Conservation (phyloP, 2,113 vertebrate species). For the Seriola quinqueradiata region DNA sequence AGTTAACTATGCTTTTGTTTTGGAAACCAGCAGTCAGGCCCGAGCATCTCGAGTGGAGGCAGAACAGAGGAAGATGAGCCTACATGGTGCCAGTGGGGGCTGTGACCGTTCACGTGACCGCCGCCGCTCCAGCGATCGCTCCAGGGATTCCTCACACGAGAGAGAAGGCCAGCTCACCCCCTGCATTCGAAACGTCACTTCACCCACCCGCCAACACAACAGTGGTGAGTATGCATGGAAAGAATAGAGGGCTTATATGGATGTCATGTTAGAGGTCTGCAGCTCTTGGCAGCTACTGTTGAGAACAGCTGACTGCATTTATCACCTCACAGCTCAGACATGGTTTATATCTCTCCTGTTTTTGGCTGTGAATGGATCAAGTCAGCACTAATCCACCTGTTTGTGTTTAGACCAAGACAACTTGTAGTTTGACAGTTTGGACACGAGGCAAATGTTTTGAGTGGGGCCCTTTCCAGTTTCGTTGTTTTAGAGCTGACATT, state of each 20-base stretch:
- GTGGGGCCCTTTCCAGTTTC: background rate
- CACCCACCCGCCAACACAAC: constrained; percentile 95
- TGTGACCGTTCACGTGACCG: constrained; percentile 95
- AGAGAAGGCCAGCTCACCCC: constrained; percentile 97
- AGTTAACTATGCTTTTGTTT: constrained; percentile 44
- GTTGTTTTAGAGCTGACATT: background rate
- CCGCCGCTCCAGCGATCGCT: constrained; percentile 96
- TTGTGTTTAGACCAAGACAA: constrained; percentile 11
- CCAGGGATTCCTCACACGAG: constrained; percentile 97
- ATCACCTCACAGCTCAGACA: constrained; percentile 36
- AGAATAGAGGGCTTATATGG: constrained; percentile 52
- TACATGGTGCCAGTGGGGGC: constrained; percentile 93
- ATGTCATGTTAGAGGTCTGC: constrained; percentile 39
- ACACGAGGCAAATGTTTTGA: background rate
- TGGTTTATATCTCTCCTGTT: constrained; percentile 23
- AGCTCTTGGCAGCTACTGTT: constrained; percentile 35
- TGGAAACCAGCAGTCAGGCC: constrained; percentile 84
- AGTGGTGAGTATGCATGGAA: constrained; percentile 85
- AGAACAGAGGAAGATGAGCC: constrained; percentile 93
- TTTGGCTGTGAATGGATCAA: constrained; percentile 30
- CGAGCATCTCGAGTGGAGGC: constrained; percentile 86
- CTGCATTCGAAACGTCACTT: constrained; percentile 97
- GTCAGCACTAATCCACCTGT: constrained; percentile 24
- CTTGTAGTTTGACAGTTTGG: background rate
- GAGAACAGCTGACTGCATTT: constrained; percentile 47